These are phyloP conservation scores for Meiosimyza decipiens DNA, from an alignment of 2,888 invertebrate genomes.

Conservation along the genomic window DNA sequence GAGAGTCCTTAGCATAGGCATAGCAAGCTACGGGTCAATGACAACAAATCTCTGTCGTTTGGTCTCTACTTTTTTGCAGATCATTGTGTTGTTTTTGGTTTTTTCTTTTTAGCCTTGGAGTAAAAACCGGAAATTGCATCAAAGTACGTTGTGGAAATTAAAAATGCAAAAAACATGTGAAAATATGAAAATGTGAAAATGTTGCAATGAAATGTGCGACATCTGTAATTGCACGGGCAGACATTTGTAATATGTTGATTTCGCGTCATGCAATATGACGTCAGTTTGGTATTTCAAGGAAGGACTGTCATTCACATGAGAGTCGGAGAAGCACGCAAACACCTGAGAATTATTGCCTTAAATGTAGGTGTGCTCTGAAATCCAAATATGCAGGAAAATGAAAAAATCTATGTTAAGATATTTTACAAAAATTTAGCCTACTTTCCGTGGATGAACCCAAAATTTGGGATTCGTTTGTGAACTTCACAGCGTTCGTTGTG, in stretches of 20 bases:
- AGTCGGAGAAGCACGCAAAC: no score
- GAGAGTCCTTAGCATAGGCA: constrained; percentile 37
- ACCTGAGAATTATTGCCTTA: no score
- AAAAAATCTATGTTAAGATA: no score
- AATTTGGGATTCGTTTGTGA: no score
- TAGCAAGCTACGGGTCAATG: constrained; percentile 7
- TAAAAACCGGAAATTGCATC: constrained; percentile 41
- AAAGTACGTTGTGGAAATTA: constrained; percentile 43
- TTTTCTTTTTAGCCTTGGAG: constrained; percentile 17
- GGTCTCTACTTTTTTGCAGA: no score
- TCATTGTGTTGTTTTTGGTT: constrained; percentile 9
- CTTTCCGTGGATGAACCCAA: no score
- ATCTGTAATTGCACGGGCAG: constrained; percentile 29
- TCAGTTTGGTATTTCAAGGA: neutral
- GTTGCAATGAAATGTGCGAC: constrained; percentile 21
- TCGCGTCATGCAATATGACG: constrained; percentile 3
- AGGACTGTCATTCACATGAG: no score
- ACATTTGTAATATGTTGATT: neutral
- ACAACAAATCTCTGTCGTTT: constrained; percentile 19
- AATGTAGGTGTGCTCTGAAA: no score
- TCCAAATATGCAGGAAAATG: no score
- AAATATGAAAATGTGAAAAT: constrained; percentile 22
- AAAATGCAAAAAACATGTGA: constrained; percentile 40
- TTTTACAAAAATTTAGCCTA: no score
- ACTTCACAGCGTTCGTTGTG: no score